Evolutionary conservation across 1,140 invertebrate genomes (phyloP).

Genomic region (Drosophila sproati): DNA sequence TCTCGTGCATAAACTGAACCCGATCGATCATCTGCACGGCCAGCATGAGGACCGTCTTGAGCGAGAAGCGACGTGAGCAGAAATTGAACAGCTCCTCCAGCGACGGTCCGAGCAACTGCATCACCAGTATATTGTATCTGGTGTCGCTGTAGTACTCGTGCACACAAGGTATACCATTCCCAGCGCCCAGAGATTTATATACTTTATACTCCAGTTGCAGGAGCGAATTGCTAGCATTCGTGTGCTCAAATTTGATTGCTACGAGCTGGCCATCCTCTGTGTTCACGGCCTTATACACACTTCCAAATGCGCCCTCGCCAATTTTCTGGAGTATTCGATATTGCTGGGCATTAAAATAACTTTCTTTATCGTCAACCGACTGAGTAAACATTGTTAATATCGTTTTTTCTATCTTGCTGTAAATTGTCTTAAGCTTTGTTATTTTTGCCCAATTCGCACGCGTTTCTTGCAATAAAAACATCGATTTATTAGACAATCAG

Average conservation of each 20-base stretch:
- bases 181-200: constrained; percentile 93
- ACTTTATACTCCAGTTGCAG: constrained; percentile 97
- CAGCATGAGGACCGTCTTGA: constrained; percentile 98
- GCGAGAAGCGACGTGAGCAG: constrained; percentile 96
- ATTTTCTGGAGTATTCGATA: constrained; percentile 13
- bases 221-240: constrained; percentile 94
- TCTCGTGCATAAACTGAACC: constrained; percentile 96
- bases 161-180: constrained; percentile 96
- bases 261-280: constrained; percentile 97
- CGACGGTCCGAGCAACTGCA: constrained; percentile 97
- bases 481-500: not conserved
- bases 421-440: not conserved
- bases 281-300: constrained; percentile 98
- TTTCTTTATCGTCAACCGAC: too few relatives aligned
- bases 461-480: not conserved
- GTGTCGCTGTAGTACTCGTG: constrained; percentile 93
- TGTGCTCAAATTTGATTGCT: constrained; percentile 96
- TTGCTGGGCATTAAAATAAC: not conserved
- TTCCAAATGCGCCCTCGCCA: constrained; percentile 96
- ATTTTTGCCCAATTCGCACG: not conserved
- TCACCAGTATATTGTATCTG: constrained; percentile 96
- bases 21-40: constrained; percentile 96
- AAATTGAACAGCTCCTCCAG: constrained; percentile 98
- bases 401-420: not conserved
- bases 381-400: not conserved